Evolutionary conservation across 2,888 invertebrate species (phyloP).

Genomic region (Tribolium freemani): DNA sequence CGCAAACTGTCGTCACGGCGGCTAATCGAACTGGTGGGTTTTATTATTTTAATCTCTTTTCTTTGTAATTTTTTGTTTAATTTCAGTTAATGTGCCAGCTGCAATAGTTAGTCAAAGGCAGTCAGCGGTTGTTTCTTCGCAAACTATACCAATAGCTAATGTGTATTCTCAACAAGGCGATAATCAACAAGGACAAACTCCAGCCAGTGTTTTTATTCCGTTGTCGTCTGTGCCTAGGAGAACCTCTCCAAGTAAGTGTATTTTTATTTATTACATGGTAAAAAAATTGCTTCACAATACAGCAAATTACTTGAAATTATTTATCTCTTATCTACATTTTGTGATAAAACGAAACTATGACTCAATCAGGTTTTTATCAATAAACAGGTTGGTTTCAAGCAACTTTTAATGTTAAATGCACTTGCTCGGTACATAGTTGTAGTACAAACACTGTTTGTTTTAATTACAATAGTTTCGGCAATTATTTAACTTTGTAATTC

Average conservation of each 20-base stretch:
- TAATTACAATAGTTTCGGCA: too few species aligned
- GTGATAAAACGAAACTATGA: slow-evolving; percentile 13
- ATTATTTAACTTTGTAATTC: too few species aligned
- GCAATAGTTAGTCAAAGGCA: slow-evolving; percentile 64
- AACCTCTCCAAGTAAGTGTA: slow-evolving; percentile 63
- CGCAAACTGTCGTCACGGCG: slow-evolving; percentile 53
- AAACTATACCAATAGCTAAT: slow-evolving; percentile 66
- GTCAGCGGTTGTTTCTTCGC: slow-evolving; percentile 60
- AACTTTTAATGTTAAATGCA: neutral
- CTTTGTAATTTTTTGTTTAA: neutral
- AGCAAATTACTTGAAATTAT: neutral
- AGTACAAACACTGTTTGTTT: too few species aligned
- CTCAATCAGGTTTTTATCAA: slow-evolving; percentile 5
- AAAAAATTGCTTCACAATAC: too few species aligned
- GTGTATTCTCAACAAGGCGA: slow-evolving; percentile 62
- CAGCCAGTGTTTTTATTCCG: slow-evolving; percentile 64
- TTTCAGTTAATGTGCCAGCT: slow-evolving; percentile 60
- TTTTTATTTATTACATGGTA: neutral
- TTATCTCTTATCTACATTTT: slow-evolving; percentile 11
- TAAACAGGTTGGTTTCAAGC: neutral
- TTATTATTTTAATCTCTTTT: neutral
- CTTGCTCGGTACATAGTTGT: too few species aligned
- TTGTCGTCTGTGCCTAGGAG: slow-evolving; percentile 55
- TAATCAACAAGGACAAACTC: slow-evolving; percentile 56
- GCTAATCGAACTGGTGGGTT: slow-evolving; percentile 64